Evolutionary conservation across 2,797 vertebrate species (phyloP), one percentile per base, ranked within the genome.

Genomic region (Chiroxiphia lanceolata): DNA sequence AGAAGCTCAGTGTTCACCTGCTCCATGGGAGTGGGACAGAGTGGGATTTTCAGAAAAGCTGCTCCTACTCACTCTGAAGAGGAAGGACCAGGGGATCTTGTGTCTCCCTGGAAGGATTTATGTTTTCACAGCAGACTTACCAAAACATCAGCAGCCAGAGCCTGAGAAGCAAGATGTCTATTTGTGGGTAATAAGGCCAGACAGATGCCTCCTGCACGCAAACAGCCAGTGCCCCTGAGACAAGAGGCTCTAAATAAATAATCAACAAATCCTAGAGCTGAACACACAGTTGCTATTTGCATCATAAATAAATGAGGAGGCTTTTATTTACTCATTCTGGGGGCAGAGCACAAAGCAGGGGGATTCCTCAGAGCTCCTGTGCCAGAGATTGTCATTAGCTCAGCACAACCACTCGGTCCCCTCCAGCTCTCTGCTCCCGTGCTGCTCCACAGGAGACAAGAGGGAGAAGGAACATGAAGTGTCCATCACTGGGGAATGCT

Each of bases 301-400:
- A 97, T 98, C 97, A 99, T 99, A 97, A 99, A 99, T 99, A 98
- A 99, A 98, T 98, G 95, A 99, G 93, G 89, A 96, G 87, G 56
- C 90, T 96, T 97, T 97, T 98, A 98, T 98, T 98, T 98, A 98
- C 97, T 98, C 93, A 56, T 97, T 93, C 93, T 78, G 34, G 61
- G 70, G 59, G 68, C 71, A 81, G 72, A 96, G 87, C 75, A 84
- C 47, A 26, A 45, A 75, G 40, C 82, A 16, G 56, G 91, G 82
- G 47, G 74, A 68, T 36, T 90, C 74, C 87, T 92, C 79, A n/a
- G 67, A 89, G 83, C 67, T 91, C 78, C 89, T 80, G 42, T 10
- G 3, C 10, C 26, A 50, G 60, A 42, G 67, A 79, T 19, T 81
- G 53, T 63, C 90, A 59, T 82, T 59, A 61, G 68, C 84, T 68